Base-by-base conservation (phyloP, 2,888 invertebrate genomes). In the Onthophagus sagittarius region DNA sequence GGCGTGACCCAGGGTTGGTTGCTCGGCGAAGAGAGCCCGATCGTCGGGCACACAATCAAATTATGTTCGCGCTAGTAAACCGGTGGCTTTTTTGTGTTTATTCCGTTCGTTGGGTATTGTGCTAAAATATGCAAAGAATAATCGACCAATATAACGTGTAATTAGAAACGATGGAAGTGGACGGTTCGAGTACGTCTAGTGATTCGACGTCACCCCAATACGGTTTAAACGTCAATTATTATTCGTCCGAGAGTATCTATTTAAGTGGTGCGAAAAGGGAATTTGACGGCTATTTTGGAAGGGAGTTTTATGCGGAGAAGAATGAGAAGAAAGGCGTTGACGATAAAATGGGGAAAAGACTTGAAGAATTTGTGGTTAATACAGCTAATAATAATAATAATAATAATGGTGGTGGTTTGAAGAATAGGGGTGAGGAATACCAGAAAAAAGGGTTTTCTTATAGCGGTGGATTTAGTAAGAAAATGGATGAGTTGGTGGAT, bases 111-210 rank as follows among this genome's bases (percentile, higher is more conserved):
- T 11, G 15, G 9, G 62, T 62, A 15, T 23, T 31, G 70, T 70
- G 13, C 14, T 63, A 64, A 13, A 62, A 70, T 70, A 62, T 33
- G 64, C 15, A 69, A 31, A 71, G 23, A 23, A 53, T 53, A 53
- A 53, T 53, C 39, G 39, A 11, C 11, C 4, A 53, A 53, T 53
- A 2, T 23, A 23, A 2, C 23, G 23, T 23, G 23, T 23, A 23
- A 23, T 23, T 23, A 23, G 23, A 23, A 62, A 76, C 74, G 32
- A 83, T 83, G 83, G 82, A 83, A 76, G 77, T 82, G 15, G 82
- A 83, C 64, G 79, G 77, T 4, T 84, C 84, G 5, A 84, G 82
- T 76, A 81, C 82, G 15, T 85, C 85, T 1, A 84, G 82, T 74
- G 85, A 85, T 76, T 84, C 85, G 7, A 82, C 80, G 72, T 77